Conservation (phyloP, 2,113 vertebrate genomes). For the Leucoraja erinaceus region DNA sequence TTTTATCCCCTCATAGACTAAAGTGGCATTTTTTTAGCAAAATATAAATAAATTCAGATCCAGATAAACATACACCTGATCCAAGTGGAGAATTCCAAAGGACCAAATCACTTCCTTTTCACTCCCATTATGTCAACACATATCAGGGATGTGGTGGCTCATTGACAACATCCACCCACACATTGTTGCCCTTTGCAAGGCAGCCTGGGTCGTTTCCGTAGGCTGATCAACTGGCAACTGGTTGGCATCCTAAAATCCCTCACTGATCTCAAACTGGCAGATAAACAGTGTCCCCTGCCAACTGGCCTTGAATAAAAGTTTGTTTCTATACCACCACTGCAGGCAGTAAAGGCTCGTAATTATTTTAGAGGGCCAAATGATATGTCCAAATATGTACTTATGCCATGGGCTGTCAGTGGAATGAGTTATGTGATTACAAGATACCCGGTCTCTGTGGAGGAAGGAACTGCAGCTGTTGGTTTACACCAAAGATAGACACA, state of each 20-base stretch:
- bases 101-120: constrained; percentile 36
- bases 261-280: neutral
- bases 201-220: constrained; percentile 12
- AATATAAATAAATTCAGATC: constrained; percentile 36
- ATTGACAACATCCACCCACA: constrained; percentile 32
- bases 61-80: constrained; percentile 36
- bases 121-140: constrained; percentile 38
- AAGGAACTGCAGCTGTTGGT: no score
- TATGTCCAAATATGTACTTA: neutral
- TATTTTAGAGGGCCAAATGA: neutral
- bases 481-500: no score
- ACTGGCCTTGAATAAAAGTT: neutral
- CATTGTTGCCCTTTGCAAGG: constrained; percentile 36
- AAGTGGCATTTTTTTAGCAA: constrained; percentile 29
- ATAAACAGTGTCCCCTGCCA: neutral
- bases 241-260: neutral
- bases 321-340: neutral
- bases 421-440: no score
- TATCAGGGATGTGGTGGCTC: constrained; percentile 31
- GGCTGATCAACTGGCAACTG: constrained; percentile 24
- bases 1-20: constrained; percentile 19
- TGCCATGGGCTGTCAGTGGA: no score
- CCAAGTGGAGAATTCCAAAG: constrained; percentile 32
- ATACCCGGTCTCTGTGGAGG: no score
- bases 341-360: neutral